phyloP scores from a whole-genome alignment of 2,888 invertebrate species.

The Eutolmus rufibarbis region DNA sequence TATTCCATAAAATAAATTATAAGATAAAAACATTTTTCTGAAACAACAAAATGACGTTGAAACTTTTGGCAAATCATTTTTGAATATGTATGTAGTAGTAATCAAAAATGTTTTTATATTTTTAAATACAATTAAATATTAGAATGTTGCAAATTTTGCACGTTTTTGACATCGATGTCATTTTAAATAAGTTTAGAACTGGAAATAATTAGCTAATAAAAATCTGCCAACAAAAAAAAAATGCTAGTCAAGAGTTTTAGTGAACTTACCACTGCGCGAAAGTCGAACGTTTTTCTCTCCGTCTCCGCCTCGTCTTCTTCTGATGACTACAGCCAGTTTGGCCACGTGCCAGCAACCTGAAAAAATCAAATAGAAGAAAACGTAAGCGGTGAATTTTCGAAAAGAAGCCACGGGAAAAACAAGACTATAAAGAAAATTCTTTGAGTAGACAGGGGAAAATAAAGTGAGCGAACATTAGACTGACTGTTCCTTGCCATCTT shows the following conservation, averaged over 20 bases:
- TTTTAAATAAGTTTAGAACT: background rate
- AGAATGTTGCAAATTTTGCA: background rate
- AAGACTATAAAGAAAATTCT: constrained; percentile 36
- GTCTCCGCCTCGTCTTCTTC: constrained; percentile 23
- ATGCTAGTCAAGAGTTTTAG: background rate
- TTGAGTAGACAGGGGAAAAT: constrained; percentile 9
- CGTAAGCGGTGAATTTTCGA: constrained; percentile 7
- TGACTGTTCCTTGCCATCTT: background rate
- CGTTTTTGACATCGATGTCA: background rate
- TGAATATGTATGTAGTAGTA: background rate
- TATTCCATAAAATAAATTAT: background rate
- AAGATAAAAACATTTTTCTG: background rate
- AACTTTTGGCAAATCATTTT: background rate
- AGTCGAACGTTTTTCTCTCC: background rate
- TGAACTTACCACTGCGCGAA: constrained; percentile 20
- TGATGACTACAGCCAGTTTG: constrained; percentile 36
- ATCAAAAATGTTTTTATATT: background rate
- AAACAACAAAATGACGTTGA: background rate
- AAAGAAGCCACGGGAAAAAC: constrained; percentile 30
- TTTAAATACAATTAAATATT: background rate
- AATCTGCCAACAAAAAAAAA: background rate
- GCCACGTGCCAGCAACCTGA: constrained; percentile 37
- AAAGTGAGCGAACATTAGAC: constrained; percentile 14
- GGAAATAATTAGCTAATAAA: background rate
- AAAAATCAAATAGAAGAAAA: constrained; percentile 28